Conservation (phyloP, 2,113 vertebrate species). For the Austrofundulus limnaeus region DNA sequence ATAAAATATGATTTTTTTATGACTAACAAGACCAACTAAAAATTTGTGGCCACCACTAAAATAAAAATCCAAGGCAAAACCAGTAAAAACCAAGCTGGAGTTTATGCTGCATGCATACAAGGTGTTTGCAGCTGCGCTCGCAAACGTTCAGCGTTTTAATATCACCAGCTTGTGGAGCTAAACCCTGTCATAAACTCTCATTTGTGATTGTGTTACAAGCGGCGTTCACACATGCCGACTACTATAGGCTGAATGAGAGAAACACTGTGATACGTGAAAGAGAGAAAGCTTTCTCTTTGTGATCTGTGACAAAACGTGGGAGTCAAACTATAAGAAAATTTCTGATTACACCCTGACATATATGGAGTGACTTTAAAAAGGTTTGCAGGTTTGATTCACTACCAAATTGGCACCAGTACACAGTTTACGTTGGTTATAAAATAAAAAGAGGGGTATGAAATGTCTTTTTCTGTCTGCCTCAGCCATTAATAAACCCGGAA, state of each 20-base stretch:
- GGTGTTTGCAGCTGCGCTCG: neutral
- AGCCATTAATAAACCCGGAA: constrained; percentile 42
- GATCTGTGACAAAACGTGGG: neutral
- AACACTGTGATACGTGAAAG: neutral
- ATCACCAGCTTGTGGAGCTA: neutral
- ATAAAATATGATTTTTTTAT: neutral
- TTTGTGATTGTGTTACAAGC: neutral
- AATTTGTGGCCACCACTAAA: neutral
- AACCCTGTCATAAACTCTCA: constrained; percentile 3
- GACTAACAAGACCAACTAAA: neutral
- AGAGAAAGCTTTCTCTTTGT: neutral
- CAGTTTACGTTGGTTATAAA: neutral
- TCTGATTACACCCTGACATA: neutral
- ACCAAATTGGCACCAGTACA: neutral
- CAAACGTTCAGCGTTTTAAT: constrained; percentile 5
- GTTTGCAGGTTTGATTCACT: neutral
- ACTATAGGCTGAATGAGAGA: neutral
- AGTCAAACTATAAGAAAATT: neutral
- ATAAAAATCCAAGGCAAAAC: neutral
- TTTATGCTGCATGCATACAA: neutral
- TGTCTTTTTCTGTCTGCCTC: neutral
- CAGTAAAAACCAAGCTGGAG: neutral
- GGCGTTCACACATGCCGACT: neutral
- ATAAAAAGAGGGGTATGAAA: neutral
- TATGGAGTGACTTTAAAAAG: neutral